A percentile compares a stretch with the other conserved stretches of the same genome.
Conservation (phyloP, 2,888 invertebrate species). For the Sarcophaga caerulescens region DNA sequence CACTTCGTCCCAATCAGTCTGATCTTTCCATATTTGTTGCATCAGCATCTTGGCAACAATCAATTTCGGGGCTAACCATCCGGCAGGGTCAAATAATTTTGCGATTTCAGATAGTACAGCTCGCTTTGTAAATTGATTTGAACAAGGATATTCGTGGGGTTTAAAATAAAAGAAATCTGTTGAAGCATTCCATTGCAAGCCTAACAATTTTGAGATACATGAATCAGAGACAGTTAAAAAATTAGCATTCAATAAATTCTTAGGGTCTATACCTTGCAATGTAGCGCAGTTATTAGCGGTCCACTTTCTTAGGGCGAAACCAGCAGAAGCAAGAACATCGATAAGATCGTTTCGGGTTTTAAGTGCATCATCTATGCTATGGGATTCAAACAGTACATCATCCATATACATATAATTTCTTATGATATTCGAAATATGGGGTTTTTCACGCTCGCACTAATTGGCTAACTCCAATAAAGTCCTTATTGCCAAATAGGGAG, state of each 20-base stretch:
- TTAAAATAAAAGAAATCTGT: neutral
- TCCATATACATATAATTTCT: too few species aligned
- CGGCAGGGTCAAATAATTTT: neutral
- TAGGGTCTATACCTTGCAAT: neutral
- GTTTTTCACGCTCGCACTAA: neutral
- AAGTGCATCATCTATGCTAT: neutral
- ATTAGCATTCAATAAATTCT: neutral
- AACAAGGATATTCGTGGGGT: neutral
- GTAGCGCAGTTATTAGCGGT: neutral
- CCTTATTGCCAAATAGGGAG: neutral
- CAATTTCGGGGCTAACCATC: too few species aligned
- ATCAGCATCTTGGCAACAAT: neutral
- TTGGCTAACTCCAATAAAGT: conserved; percentile 3
- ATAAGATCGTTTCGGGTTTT: neutral
- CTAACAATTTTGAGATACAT: neutral
- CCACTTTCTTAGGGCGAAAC: neutral
- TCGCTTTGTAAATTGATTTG: neutral
- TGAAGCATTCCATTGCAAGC: neutral
- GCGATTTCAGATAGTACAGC: neutral
- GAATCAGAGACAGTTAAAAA: neutral
- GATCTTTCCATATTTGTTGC: neutral
- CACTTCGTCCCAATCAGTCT: neutral
- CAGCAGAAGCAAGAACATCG: neutral
- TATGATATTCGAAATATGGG: neutral
- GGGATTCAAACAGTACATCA: too few species aligned